These are phyloP conservation scores for Lithobates sylvaticus DNA, from an alignment of 2,797 vertebrate genomes.

Conservation along the genomic window DNA sequence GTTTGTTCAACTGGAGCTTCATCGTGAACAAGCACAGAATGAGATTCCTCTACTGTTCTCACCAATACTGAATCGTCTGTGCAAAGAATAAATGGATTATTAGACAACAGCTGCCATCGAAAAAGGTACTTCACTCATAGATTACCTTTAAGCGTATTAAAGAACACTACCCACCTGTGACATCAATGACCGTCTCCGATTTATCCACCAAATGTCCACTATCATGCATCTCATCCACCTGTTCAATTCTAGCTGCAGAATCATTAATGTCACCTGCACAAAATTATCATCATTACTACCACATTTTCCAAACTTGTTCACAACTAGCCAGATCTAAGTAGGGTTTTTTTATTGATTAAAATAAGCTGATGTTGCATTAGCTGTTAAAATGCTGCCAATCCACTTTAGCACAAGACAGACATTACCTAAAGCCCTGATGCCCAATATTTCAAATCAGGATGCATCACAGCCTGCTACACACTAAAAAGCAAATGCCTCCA, in stretches of 20 bases:
- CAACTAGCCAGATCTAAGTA: too few species aligned
- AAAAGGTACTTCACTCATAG: too few species aligned
- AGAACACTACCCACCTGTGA: constrained; percentile 1
- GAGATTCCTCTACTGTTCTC: constrained; percentile 1
- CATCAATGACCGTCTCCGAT: background rate
- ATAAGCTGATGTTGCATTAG: too few species aligned
- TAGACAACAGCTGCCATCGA: too few species aligned
- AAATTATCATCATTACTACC: background rate
- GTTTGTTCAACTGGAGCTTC: background rate
- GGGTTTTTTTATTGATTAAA: too few species aligned
- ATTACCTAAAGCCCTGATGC: too few species aligned
- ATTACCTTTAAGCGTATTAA: background rate
- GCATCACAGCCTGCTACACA: too few species aligned
- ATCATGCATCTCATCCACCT: background rate
- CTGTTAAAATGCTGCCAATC: too few species aligned
- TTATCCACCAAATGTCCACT: background rate
- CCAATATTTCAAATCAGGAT: too few species aligned
- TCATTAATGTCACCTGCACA: background rate
- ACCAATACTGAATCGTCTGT: constrained; percentile 1
- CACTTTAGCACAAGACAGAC: too few species aligned
- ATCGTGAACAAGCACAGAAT: background rate
- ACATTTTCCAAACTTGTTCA: too few species aligned
- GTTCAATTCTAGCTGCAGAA: background rate
- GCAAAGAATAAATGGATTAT: background rate
- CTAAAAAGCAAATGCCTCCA: too few species aligned